A percentile compares a stretch with the other conserved stretches of the same genome.
phyloP scores from a whole-genome alignment of 2,113 vertebrate genomes.

The Eolophus roseicapilla region DNA sequence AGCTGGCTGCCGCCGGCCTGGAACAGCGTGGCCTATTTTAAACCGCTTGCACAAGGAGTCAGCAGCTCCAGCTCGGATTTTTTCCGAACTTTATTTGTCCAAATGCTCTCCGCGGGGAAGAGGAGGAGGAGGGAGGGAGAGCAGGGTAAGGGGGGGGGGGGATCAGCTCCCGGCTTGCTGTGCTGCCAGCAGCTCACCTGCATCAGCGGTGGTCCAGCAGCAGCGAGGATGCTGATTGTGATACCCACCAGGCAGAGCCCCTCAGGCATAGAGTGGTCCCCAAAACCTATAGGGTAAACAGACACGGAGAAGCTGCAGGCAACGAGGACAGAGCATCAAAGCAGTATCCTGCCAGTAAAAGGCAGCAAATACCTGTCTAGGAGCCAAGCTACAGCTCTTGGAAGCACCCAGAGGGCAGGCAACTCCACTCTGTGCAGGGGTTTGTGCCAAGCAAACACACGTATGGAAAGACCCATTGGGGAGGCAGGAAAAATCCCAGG shows the following conservation, averaged over 20 bases:
- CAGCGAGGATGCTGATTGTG: fast-evolving
- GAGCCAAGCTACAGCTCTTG: neutral
- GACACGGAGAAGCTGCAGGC: neutral
- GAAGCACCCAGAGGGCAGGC: neutral
- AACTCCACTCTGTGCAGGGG: neutral
- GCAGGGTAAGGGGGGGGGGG: neutral
- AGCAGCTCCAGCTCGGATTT: conserved; percentile 60
- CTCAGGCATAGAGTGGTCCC: fast-evolving
- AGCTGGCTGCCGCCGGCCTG: conserved; percentile 57
- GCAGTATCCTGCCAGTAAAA: neutral
- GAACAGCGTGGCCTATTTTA: conserved; percentile 66
- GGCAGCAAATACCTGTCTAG: neutral
- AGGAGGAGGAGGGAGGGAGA: neutral
- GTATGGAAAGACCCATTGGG: neutral
- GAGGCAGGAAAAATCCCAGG: neutral
- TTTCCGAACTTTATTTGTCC: conserved; percentile 69
- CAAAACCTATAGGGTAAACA: neutral
- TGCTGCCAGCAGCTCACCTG: conserved; percentile 20
- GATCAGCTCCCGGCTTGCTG: neutral
- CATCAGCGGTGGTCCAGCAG: neutral
- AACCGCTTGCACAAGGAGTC: conserved; percentile 67
- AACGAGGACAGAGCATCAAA: neutral
- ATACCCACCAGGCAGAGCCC: neutral
- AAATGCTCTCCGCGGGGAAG: neutral
- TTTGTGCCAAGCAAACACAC: neutral